Base-by-base conservation (phyloP, 2,888 invertebrate species). In the Saturnia pavonia region DNA sequence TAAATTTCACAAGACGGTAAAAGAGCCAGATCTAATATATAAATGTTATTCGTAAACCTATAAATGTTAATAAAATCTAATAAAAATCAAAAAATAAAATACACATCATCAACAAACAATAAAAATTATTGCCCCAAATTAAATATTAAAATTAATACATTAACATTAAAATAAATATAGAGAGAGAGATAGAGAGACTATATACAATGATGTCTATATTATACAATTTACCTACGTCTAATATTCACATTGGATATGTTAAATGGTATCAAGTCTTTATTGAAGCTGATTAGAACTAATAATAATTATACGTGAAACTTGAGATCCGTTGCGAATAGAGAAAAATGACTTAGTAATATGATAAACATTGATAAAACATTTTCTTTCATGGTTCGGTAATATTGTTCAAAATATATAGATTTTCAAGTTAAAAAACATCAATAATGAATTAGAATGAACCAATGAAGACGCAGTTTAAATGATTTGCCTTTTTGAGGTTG, bases 181-280 rank as follows among this genome's bases (percentile, higher is more conserved):
- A 87, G 84, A 85, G 85, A 86, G 78, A 74, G 70, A 76, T 12
- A 34, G 73, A 78, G 72, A 77, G 72, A 75, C 81, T 92, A 91
- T 92, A 74, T 92, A 93, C 93, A 92, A 87, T 91, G 90, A 81
- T 72, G 77, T 72, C 91, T 91, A 92, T 92, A 94, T 93, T 89
- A 88, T 94, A 94, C 93, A 94, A 81, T 71, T 75, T 72, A 70
- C 80, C 86, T 91, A 91, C 74, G 51, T 75, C 87, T 92, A 91
- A 76, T 92, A 92, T 94, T 92, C 90, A 94, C 93, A 92, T 87
- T 72, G 85, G 93, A 94, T 94, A 94, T 94, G 93, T 89, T 86
- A 90, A 85, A 81, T 87, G 89, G 86, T 90, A 87, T 86, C 83
- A 91, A 92, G 91, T 92, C 91, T 92, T 90, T 89, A 89, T 81